Base-by-base conservation (phyloP, 2,888 invertebrate genomes). In the Brachyptera putata region DNA sequence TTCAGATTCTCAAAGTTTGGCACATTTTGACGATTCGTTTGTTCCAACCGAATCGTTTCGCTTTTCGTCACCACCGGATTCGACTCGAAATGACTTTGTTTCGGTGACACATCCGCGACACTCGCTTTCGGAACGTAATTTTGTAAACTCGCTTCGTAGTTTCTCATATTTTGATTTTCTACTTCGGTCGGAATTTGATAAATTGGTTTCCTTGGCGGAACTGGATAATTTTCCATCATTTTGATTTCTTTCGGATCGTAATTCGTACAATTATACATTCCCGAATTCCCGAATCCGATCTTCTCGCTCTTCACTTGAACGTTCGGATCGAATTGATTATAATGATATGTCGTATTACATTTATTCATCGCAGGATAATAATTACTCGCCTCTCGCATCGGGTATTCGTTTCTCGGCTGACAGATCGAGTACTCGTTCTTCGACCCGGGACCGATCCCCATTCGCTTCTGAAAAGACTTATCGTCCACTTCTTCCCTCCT, bases 391-490 rank as follows among this genome's bases (percentile, higher is more conserved):
- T 36, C 53, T 11, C 34, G 9, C 9, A 34, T 53, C 21, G 34
- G 34, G 14, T 18, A 25, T 11, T 25, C 34, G 3, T 16, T 16
- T 9, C 34, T n/a, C 9, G 5, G 34, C 11, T 53, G 53, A 14
- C 30, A 30, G 3, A 50, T 26, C 16, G 49, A 59, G 24, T 39
- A 59, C 13, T 62, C 62, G 41, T 49, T 48, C 26, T 56, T 62
- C 3, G 30, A 30, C 2, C 24, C 43, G 7, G 63, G 63, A 16
- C 65, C 65, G 14, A 69, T 65, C 56, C 66, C 68, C 25, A 68
- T 65, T 60, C 62, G 68, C 34, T 69, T 68, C 39, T 72, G 70
- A 65, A 73, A 73, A 5, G 69, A 70, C 63, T 72, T 73, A 46
- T 72, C 69, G 50, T 72, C 72, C 62, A 70, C 66, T 48, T 60